Evolutionary conservation across 2,888 invertebrate species (phyloP).

Genomic region (Teleiodes luculella): DNA sequence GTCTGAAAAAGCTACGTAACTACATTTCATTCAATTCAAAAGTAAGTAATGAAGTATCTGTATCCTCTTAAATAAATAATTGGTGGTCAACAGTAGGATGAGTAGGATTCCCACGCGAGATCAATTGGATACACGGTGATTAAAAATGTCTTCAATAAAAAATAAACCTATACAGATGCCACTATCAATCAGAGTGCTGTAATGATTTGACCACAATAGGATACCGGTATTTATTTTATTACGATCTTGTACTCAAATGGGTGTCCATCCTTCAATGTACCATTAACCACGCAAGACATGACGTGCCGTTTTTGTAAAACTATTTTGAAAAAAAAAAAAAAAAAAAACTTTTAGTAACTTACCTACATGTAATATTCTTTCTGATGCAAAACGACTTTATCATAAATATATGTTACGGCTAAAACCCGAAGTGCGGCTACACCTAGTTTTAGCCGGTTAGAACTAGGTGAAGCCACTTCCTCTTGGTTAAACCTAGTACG

Average conservation of each 20-base stretch:
- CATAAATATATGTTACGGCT: too few species aligned
- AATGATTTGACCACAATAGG: conserved; percentile 30
- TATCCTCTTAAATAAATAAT: not conserved
- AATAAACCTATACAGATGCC: conserved; percentile 6
- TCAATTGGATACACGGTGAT: not conserved
- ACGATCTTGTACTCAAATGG: conserved; percentile 20
- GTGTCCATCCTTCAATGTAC: conserved; percentile 31
- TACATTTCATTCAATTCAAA: not conserved
- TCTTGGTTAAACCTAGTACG: too few species aligned
- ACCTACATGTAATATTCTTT: not conserved
- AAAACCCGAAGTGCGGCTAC: too few species aligned
- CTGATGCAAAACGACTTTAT: too few species aligned
- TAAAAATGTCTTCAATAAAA: not conserved
- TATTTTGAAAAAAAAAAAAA: too few species aligned
- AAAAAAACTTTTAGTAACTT: not conserved
- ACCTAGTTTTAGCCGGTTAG: too few species aligned
- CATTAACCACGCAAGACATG: not conserved
- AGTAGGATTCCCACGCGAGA: not conserved
- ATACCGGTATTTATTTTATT: conserved; percentile 37
- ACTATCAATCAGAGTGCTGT: conserved; percentile 18
- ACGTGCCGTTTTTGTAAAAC: too few species aligned
- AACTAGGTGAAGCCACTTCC: too few species aligned
- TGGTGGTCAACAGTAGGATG: too few species aligned
- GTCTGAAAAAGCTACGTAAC: too few species aligned
- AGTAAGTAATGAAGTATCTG: not conserved